Evolutionary conservation across 2,888 invertebrate genomes (phyloP).

Genomic region (Microdon myrmicae): DNA sequence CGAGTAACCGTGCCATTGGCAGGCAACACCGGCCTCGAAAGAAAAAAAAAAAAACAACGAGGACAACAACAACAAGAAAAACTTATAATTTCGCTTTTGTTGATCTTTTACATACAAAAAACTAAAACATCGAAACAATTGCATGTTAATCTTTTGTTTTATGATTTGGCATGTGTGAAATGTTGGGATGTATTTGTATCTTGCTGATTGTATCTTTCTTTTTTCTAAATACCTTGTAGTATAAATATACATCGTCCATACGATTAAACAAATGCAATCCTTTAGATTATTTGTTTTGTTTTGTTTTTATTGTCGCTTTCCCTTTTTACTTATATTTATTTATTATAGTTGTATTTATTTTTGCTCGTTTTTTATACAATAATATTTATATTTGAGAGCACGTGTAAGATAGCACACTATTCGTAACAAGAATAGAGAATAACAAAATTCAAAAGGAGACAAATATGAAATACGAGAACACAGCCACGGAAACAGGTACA

Average conservation of each 20-base stretch:
- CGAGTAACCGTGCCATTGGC: conserved; percentile 8
- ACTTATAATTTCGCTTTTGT: conserved; percentile 35
- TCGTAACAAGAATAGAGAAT: no score
- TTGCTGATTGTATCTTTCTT: conserved; percentile 26
- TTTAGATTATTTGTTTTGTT: conserved; percentile 39
- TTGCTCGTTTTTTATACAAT: no score
- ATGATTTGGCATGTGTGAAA: conserved; percentile 7
- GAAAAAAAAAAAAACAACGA: conserved; percentile 7
- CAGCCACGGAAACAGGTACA: no score
- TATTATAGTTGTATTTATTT: conserved; percentile 8
- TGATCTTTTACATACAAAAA: neutral
- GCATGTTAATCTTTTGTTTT: conserved; percentile 1
- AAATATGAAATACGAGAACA: no score
- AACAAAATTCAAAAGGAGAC: no score
- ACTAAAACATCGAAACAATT: neutral
- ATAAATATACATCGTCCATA: conserved; percentile 67
- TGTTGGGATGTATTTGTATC: conserved; percentile 28
- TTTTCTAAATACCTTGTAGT: conserved; percentile 63
- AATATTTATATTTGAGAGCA: no score
- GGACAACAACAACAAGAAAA: conserved; percentile 50
- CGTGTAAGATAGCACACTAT: no score
- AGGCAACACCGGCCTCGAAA: conserved; percentile 35
- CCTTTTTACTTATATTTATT: neutral
- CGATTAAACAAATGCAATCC: conserved; percentile 57
- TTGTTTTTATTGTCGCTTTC: conserved; percentile 12